Conservation (phyloP, 2,888 invertebrate species). For the Odontothrips loti region DNA sequence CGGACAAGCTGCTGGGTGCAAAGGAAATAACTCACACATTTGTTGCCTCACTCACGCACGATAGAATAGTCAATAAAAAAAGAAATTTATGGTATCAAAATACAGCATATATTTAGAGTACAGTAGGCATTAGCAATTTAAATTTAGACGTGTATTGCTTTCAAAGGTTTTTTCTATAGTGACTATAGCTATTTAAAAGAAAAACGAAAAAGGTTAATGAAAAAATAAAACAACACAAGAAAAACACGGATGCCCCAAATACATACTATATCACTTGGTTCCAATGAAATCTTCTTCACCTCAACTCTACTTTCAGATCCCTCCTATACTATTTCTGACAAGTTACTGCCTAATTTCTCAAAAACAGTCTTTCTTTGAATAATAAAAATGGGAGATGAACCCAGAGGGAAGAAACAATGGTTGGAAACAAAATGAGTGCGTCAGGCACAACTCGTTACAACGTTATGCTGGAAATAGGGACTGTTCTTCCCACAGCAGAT, state of each 20-base stretch:
- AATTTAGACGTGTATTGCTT: conserved; percentile 25
- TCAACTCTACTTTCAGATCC: conserved; percentile 26
- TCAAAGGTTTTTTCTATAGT: conserved; percentile 17
- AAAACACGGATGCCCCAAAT: conserved; percentile 26
- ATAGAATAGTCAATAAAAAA: conserved; percentile 27
- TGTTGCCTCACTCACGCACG: conserved; percentile 25
- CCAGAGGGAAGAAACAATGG: conserved; percentile 24
- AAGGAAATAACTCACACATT: neutral
- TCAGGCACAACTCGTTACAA: neutral
- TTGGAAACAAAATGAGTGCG: conserved; percentile 7
- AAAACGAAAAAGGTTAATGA: conserved; percentile 14
- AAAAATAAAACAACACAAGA: conserved; percentile 25
- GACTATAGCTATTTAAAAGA: conserved; percentile 17
- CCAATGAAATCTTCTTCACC: conserved; percentile 26
- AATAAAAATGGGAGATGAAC: conserved; percentile 22
- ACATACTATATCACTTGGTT: conserved; percentile 25
- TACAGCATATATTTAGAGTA: conserved; percentile 27
- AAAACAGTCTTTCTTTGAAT: conserved; percentile 25
- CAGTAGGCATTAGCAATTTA: conserved; percentile 25
- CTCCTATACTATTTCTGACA: conserved; percentile 22
- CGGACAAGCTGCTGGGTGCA: neutral
- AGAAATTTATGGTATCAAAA: conserved; percentile 27
- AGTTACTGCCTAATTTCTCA: conserved; percentile 25
- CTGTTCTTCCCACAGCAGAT: conserved; percentile 19
- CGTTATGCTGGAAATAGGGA: neutral